Base-by-base conservation (phyloP, 2,888 invertebrate species). In the Polydrusus tereticollis region DNA sequence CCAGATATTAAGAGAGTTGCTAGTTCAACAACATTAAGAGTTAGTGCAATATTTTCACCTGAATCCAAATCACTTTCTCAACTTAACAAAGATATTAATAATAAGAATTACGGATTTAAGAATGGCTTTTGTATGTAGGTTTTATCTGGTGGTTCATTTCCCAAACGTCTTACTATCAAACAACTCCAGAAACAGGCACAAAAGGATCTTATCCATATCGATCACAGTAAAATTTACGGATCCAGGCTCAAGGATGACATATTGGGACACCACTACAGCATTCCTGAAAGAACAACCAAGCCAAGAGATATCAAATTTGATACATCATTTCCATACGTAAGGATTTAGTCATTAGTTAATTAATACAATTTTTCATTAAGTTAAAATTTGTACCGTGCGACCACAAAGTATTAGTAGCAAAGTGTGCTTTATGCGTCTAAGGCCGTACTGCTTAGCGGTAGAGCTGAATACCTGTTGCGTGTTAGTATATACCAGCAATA, bases 11-110 rank as follows among this genome's bases (percentile, higher is more conserved):
- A 87, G 77, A 89, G 92, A 82, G 88, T 91, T 21, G 92, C 91
- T 73, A 94, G 94, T 79, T 93, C 90, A 60, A 93, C 93, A 18
- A 94, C 94, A 0, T 87, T 94, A 64, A 92, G 93, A 86, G 94
- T 92, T 43, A 66, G 43, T 20, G 12, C 29, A 55, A n/a, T n/a
- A n/a, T n/a, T n/a, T n/a, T n/a, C n/a, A n/a, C n/a, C n/a, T n/a
- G n/a, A n/a, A n/a, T n/a, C n/a, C n/a, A n/a, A n/a, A n/a, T n/a
- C n/a, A 43, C 5, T 7, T 64, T 6, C 7, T 38, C 10, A 23
- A 43, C 14, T 18, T 14, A 55, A 2, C 18, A 18, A 14, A 21
- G 47, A 12, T n/a, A 38, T 65, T 26, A 12, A 21, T n/a, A n/a
- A n/a, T n/a, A n/a, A 20, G 57, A n/a, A 29, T 29, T 58, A 23